Percentiles rank a stretch among this genome's conserved stretches.
phyloP scores from a whole-genome alignment of 2,797 vertebrate species.

The Falco columbarius region DNA sequence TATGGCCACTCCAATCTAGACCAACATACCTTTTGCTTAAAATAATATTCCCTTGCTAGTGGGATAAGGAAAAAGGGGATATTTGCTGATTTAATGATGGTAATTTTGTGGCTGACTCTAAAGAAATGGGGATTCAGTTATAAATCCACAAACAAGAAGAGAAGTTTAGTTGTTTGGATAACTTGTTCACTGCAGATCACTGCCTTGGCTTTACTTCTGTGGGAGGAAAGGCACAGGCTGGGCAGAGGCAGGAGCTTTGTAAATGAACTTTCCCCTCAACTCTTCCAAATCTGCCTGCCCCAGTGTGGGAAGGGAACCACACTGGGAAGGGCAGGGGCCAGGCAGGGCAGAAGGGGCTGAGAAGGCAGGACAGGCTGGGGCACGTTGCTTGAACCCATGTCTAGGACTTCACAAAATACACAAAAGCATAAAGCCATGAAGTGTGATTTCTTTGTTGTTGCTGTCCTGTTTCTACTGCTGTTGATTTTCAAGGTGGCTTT shows the following conservation, averaged over 20 bases:
- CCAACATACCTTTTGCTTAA: background rate
- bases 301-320: background rate
- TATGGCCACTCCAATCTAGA: background rate
- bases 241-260: background rate
- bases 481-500: constrained; percentile 38
- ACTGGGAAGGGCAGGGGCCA: background rate
- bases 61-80: background rate
- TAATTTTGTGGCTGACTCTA: background rate
- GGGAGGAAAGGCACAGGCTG: background rate
- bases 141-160: background rate
- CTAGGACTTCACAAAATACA: background rate
- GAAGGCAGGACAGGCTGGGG: background rate
- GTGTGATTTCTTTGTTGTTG: background rate
- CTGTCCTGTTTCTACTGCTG: background rate
- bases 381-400: background rate
- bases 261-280: background rate
- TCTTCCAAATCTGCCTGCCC: background rate
- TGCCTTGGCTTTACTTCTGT: background rate
- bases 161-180: background rate
- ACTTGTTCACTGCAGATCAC: background rate
- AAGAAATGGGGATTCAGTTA: background rate
- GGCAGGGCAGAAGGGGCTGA: background rate
- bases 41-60: background rate
- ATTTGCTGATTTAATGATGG: background rate
- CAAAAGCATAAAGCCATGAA: background rate